Evolutionary conservation across 1,140 invertebrate species (phyloP).

Genomic region (Drosophila bocki): DNA sequence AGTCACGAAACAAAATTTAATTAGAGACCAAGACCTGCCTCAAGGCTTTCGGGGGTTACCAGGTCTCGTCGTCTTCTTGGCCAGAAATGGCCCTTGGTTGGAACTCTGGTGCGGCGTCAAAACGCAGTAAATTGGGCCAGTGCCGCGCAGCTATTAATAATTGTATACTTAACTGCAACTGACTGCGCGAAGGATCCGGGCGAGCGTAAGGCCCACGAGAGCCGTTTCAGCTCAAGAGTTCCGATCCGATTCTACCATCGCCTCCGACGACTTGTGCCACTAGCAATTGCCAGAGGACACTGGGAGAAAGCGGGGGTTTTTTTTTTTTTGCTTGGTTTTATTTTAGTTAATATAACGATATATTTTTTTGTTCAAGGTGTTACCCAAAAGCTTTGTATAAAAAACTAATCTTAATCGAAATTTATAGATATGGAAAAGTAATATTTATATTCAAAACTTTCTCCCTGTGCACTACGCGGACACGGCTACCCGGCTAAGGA

Average conservation of each 20-base stretch:
- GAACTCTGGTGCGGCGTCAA: neutral
- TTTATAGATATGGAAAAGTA: too few relatives aligned
- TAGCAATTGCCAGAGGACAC: constrained; percentile 24
- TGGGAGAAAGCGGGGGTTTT: neutral
- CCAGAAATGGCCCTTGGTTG: neutral
- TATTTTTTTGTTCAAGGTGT: too few relatives aligned
- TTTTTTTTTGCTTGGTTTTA: too few relatives aligned
- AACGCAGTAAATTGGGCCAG: constrained; percentile 34
- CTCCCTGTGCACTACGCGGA: neutral
- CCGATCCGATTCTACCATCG: constrained; percentile 67
- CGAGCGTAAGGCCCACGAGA: constrained; percentile 36
- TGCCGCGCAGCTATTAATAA: constrained; percentile 44
- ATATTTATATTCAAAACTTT: neutral
- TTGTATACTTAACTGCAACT: constrained; percentile 46
- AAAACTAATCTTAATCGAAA: too few relatives aligned
- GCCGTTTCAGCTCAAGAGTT: constrained; percentile 72
- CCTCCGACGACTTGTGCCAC: constrained; percentile 21
- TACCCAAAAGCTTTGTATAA: too few relatives aligned
- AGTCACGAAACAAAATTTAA: constrained; percentile 14
- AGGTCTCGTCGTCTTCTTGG: neutral
- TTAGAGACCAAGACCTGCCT: constrained; percentile 3
- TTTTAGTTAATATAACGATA: too few relatives aligned
- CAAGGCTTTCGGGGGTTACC: neutral
- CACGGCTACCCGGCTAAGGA: neutral
- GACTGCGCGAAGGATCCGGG: constrained; percentile 4